Conservation (phyloP, 2,797 vertebrate species). For the Trachurus trachurus region DNA sequence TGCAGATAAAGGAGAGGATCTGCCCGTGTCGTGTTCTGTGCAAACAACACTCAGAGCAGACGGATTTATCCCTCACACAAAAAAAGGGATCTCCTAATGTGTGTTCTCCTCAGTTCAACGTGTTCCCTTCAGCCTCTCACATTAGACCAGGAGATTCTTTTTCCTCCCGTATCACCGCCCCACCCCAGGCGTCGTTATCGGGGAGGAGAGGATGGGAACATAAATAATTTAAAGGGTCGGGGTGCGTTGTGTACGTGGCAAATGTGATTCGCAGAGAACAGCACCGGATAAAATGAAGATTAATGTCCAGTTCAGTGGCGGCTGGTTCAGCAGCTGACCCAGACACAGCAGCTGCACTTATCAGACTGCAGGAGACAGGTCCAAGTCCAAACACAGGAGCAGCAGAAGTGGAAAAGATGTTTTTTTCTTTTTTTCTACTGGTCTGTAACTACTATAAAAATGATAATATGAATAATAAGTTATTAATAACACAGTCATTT, state of each 20-base stretch:
- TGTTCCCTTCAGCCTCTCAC: not conserved
- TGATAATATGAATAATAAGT: too few species aligned
- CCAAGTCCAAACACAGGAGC: constrained; percentile 3
- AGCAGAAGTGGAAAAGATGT: not conserved
- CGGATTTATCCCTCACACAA: not conserved
- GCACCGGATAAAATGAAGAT: constrained; percentile 57
- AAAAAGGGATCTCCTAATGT: not conserved
- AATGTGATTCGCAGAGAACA: constrained; percentile 59
- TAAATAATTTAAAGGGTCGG: constrained; percentile 52
- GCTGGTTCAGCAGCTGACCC: constrained; percentile 43
- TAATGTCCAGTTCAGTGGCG: constrained; percentile 36
- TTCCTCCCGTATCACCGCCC: constrained; percentile 7
- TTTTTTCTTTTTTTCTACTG: constrained; percentile 27
- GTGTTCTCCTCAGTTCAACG: not conserved
- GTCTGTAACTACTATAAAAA: constrained; percentile 32
- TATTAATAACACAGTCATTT: constrained; percentile 1
- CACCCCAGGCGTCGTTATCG: not conserved
- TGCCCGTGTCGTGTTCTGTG: constrained; percentile 10
- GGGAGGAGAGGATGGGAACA: constrained; percentile 3
- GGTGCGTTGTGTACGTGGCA: constrained; percentile 22
- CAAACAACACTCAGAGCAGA: constrained; percentile 18
- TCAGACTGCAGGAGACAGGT: constrained; percentile 15
- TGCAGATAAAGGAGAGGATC: constrained; percentile 3
- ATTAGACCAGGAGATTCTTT: constrained; percentile 10
- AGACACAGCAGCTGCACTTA: constrained; percentile 20